These are phyloP conservation scores for Poecilobothrus nobilitatus DNA, from an alignment of 2,888 invertebrate species.

Conservation along the genomic window DNA sequence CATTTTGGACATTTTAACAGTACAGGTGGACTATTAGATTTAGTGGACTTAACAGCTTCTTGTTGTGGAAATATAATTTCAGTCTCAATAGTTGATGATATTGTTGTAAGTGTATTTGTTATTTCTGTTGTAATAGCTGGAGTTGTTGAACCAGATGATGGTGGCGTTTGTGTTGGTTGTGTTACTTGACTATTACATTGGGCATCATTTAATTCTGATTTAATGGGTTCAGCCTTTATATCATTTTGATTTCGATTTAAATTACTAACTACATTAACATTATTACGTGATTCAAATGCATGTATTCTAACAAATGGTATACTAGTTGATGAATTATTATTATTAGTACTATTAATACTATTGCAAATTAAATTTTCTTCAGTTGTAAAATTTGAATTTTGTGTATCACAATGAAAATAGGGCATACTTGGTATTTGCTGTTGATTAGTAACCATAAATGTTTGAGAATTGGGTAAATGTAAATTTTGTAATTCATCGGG, in stretches of 20 bases:
- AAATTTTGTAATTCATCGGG: neutral
- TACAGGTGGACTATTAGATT: constrained; percentile 14
- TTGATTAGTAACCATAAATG: neutral
- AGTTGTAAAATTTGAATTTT: neutral
- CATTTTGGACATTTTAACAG: constrained; percentile 30
- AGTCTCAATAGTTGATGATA: constrained; percentile 16
- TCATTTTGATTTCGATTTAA: neutral
- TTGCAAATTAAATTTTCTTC: neutral
- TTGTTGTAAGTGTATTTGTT: constrained; percentile 19
- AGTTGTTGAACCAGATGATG: constrained; percentile 18
- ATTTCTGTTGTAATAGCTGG: constrained; percentile 16
- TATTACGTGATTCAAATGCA: constrained; percentile 5
- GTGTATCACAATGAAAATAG: neutral
- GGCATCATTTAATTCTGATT: constrained; percentile 34
- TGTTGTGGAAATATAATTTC: constrained; percentile 17
- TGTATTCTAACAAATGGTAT: constrained; percentile 8
- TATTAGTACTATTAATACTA: neutral
- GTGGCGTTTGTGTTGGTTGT: constrained; percentile 35
- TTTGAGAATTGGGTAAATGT: neutral
- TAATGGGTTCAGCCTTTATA: constrained; percentile 33
- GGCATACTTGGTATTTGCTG: neutral
- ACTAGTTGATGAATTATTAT: neutral
- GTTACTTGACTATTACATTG: constrained; percentile 32
- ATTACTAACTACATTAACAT: neutral
- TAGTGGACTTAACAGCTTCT: constrained; percentile 9